A percentile compares a stretch with the other conserved stretches of the same genome.
Conservation (phyloP, 2,113 vertebrate species). For the Ascaphus truei region DNA sequence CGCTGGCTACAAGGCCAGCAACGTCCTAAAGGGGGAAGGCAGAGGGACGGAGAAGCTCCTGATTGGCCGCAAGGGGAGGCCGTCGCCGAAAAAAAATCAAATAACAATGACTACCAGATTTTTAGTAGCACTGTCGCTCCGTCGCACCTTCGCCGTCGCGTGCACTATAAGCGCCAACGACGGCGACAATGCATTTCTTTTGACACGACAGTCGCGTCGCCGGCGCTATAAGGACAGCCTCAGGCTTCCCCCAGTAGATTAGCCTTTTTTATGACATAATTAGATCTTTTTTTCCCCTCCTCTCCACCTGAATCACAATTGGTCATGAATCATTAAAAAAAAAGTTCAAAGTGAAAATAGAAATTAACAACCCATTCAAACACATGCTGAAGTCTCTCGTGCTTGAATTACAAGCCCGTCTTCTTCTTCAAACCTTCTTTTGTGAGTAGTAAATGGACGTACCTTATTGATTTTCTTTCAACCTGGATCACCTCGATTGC, state of each 20-base stretch:
- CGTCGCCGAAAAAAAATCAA: too few relatives aligned
- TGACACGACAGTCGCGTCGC: too few relatives aligned
- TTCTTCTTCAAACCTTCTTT: constrained; percentile 76
- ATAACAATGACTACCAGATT: too few relatives aligned
- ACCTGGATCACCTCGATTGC: constrained; percentile 86
- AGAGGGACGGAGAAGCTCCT: too few relatives aligned
- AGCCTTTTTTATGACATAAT: constrained; percentile 72
- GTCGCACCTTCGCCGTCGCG: too few relatives aligned
- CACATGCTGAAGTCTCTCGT: constrained; percentile 67
- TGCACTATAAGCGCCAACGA: too few relatives aligned
- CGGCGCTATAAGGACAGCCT: too few relatives aligned
- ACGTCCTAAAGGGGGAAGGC: too few relatives aligned
- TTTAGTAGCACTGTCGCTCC: too few relatives aligned
- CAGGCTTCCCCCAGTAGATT: constrained; percentile 70
- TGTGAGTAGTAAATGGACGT: constrained; percentile 90
- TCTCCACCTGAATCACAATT: constrained; percentile 68
- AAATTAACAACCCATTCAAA: constrained; percentile 70
- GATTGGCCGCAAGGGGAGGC: too few relatives aligned
- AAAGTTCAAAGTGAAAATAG: constrained; percentile 70
- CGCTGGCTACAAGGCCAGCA: too few relatives aligned
- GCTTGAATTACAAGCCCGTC: constrained; percentile 76
- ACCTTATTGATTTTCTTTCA: constrained; percentile 98
- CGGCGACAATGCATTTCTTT: too few relatives aligned
- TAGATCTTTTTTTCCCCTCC: constrained; percentile 73
- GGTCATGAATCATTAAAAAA: constrained; percentile 72